Percentiles rank a stretch among this genome's conserved stretches.
These are phyloP conservation scores for Triplophysa rosa DNA, from an alignment of 2,113 vertebrate genomes.

Conservation along the genomic window DNA sequence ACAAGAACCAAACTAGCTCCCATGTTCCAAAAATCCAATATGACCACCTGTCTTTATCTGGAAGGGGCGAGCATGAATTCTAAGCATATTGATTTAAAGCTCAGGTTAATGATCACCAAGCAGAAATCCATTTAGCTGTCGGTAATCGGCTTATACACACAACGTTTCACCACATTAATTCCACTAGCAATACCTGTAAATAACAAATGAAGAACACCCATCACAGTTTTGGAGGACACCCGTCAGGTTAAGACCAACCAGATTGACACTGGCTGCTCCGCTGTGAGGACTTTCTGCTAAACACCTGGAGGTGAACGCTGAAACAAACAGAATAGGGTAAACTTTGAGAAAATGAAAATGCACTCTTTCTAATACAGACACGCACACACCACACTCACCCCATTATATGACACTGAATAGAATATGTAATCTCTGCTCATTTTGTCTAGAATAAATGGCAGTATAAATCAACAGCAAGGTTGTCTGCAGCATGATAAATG, in stretches of 20 bases:
- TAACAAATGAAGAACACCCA: neutral
- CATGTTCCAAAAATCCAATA: neutral
- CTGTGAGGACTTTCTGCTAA: neutral
- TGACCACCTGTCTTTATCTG: neutral
- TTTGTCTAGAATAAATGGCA: slow-evolving; percentile 15
- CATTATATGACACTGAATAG: slow-evolving; percentile 36
- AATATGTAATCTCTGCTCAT: slow-evolving; percentile 36
- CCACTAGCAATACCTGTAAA: neutral
- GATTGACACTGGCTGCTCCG: neutral
- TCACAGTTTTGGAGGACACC: neutral
- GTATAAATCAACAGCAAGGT: slow-evolving; percentile 33
- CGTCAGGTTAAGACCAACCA: neutral
- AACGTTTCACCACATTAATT: neutral
- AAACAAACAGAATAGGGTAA: neutral
- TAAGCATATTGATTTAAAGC: slow-evolving; percentile 10
- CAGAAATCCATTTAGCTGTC: slow-evolving; percentile 25
- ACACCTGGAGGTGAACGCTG: neutral
- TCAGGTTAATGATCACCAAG: slow-evolving; percentile 9
- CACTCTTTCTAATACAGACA: neutral
- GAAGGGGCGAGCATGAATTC: neutral
- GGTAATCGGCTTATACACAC: slow-evolving; percentile 9
- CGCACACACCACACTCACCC: neutral
- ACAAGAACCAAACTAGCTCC: neutral
- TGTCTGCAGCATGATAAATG: slow-evolving; percentile 23
- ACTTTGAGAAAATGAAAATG: slow-evolving; percentile 21